Base-by-base conservation (phyloP, 2,888 invertebrate species). In the Microdon myrmicae region DNA sequence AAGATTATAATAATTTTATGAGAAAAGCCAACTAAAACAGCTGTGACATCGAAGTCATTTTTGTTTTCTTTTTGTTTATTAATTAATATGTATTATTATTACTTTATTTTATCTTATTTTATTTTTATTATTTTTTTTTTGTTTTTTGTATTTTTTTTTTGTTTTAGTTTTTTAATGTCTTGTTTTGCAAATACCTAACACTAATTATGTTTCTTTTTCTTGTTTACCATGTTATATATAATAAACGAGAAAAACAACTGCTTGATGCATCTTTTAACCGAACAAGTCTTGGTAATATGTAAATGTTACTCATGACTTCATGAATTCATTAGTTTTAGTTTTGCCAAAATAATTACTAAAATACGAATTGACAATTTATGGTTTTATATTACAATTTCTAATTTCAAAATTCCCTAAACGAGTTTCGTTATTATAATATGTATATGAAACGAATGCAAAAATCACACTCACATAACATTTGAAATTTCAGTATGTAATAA, bases 371-470 rank as follows among this genome's bases (percentile, higher is more conserved):
- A 64, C 64, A 64, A 64, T 64, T 64, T 43, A 58, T 58, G 51
- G n/a, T n/a, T n/a, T 64, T 58, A 47, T 51, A 51, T 58, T 66
- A 64, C 53, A 67, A 55, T 51, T 64, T 64, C 58, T 58, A 54
- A 64, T 48, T 64, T 67, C 67, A 76, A 75, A 75, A 75, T 77
- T 76, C 78, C 76, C 76, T 78, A 77, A 77, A 75, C 74, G 76
- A 75, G 76, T 77, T 78, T 69, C 72, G 71, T 71, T 70, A 72
- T 72, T 71, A 71, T 69, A 71, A 72, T 64, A 64, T 64, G 64
- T 64, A 58, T 64, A 51, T 58, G 64, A 64, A 64, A 58, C 58
- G 56, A 64, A 64, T 64, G 58, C 51, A 64, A 64, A 61, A 64
- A 64, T 56, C 61, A 64, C 64, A 64, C 64, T 64, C 58, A 53